Evolutionary conservation across 2,797 vertebrate genomes (phyloP), one percentile per base, ranked within the genome.

Genomic region (Coluber constrictor): DNA sequence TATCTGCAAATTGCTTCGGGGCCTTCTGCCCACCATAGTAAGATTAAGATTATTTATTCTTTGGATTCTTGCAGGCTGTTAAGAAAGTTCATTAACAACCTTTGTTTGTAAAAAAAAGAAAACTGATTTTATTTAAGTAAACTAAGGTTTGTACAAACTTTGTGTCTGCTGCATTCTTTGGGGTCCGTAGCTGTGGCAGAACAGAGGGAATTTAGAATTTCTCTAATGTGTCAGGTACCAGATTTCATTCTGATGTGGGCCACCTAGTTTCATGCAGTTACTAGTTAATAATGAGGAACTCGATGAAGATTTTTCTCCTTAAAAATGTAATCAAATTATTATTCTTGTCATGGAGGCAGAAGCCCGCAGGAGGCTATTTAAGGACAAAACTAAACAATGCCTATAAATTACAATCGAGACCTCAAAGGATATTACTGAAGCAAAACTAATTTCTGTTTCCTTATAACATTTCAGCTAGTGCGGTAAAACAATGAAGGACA

Each of bases 401-500:
- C 86, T 2, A 2, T 95, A 94, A 95, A 94, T 97, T 97, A 93
- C 4, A 16, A 87, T 92, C 92, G 93, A 96, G 96, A 96, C 90
- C 94, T 89, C 12, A 92, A 95, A 88, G 89, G 93, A 90, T 92
- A 89, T 91, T 95, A 94, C 23, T 92, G 95, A 95, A 94, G 94
- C 93, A 96, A 96, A 97, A 96, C 93, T 96, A 94, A 97, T 97
- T 97, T 97, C 63, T 93, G 89, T 96, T 97, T 96, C 95, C 93
- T 93, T 95, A 3, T 95, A 96, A 97, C 95, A 95, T 97, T 97
- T 96, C 96, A 94, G 96, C 94, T 83, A 92, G 96, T 97, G 96
- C 96, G 96, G 95, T 95, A 95, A 96, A 97, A 95, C 96, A 96
- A 96, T 97, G 97, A 98, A 98, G 98, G 97, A 97, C 98, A 97